phyloP scores from a whole-genome alignment of 2,113 vertebrate species.

The Myrmecophaga tridactyla region DNA sequence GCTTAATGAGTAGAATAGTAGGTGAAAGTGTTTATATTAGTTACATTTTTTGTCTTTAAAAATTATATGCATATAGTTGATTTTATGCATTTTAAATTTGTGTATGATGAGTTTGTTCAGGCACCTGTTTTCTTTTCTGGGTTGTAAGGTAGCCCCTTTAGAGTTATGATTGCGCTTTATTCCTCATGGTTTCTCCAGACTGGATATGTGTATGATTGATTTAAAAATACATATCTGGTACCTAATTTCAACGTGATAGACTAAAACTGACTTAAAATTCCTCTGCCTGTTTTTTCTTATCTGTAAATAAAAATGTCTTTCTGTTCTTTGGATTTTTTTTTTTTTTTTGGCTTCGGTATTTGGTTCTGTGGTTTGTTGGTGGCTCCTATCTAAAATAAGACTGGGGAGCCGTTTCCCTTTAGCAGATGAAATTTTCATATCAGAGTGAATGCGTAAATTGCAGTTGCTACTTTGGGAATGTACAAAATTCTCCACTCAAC shows the following conservation, averaged over 20 bases:
- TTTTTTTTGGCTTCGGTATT: conserved; percentile 40
- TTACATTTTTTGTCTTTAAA: neutral
- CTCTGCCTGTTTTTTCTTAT: neutral
- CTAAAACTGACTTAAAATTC: neutral
- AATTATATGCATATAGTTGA: neutral
- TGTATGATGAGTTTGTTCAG: neutral
- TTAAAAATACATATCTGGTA: neutral
- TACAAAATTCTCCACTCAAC: neutral
- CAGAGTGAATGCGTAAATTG: neutral
- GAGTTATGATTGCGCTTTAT: neutral
- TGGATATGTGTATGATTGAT: neutral
- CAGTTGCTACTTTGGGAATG: neutral
- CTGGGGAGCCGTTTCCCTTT: neutral
- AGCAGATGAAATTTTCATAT: neutral
- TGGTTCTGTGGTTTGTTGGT: neutral
- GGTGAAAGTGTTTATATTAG: neutral
- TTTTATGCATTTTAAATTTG: neutral
- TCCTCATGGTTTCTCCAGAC: neutral
- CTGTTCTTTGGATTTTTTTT: conserved; percentile 38
- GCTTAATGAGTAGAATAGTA: neutral
- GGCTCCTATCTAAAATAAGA: neutral
- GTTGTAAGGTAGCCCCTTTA: neutral
- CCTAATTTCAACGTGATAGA: neutral
- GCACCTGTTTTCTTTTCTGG: neutral
- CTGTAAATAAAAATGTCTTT: neutral